A percentile compares a stretch with the other conserved stretches of the same genome.
Evolutionary conservation across 2,888 invertebrate genomes (phyloP).

Genomic region (Trissoscelio sp.): DNA sequence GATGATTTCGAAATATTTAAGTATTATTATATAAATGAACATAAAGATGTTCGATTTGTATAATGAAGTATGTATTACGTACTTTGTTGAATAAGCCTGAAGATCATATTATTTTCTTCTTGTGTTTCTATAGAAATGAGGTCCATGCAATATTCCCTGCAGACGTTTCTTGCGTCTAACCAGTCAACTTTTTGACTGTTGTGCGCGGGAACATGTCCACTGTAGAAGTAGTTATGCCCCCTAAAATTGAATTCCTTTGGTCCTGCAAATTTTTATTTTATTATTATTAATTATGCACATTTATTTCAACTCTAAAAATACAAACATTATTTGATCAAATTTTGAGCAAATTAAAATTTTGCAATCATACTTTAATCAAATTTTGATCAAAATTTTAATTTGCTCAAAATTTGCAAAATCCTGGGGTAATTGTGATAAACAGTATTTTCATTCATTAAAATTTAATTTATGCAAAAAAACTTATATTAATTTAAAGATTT

Average conservation of each 20-base stretch:
- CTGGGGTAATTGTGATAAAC: no score
- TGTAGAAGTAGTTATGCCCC: slow-evolving; percentile 95
- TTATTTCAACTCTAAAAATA: no score
- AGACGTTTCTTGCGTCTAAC: slow-evolving; percentile 95
- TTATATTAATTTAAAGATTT: no score
- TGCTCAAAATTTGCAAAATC: no score
- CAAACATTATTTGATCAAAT: no score
- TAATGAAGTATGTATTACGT: slow-evolving; percentile 78
- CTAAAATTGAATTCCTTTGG: slow-evolving; percentile 95
- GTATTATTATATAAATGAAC: slow-evolving; percentile 4
- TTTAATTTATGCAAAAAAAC: no score
- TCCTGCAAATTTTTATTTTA: slow-evolving; percentile 85
- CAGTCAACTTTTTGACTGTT: slow-evolving; percentile 94
- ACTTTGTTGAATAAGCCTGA: slow-evolving; percentile 94
- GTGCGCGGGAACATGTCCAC: slow-evolving; percentile 90
- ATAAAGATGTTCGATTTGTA: background rate
- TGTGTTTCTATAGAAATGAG: slow-evolving; percentile 94
- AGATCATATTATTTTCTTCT: slow-evolving; percentile 95
- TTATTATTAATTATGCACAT: background rate
- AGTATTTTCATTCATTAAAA: no score
- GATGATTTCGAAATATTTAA: background rate
- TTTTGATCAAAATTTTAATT: no score
- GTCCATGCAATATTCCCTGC: slow-evolving; percentile 97
- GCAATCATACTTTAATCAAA: no score
- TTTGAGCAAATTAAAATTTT: no score